Conservation (phyloP, 2,888 invertebrate genomes). For the Epinotia ramella region DNA sequence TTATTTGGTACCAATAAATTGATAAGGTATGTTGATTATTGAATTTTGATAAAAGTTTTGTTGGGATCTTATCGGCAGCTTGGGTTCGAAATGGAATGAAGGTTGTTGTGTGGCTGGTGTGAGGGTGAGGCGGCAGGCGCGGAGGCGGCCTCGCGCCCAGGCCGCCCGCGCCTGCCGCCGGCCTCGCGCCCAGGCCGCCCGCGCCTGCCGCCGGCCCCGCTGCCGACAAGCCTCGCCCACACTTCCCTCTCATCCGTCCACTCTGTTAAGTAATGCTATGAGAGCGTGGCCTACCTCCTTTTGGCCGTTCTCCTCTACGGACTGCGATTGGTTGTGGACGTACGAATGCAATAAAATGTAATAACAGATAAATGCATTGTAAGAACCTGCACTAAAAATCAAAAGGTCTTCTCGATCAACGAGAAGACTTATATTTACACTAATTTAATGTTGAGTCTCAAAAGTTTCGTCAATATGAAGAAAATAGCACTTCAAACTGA, state of each 20-base stretch:
- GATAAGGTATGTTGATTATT: slow-evolving; percentile 20
- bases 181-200: slow-evolving; percentile 10
- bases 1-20: slow-evolving; percentile 43
- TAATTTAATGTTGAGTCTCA: slow-evolving; percentile 68
- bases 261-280: slow-evolving; percentile 62
- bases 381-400: slow-evolving; percentile 78
- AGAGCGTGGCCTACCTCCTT: slow-evolving; percentile 83
- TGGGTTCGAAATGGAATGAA: not conserved
- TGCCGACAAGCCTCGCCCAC: slow-evolving; percentile 38
- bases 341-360: slow-evolving; percentile 85
- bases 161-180: not conserved
- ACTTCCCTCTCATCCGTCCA: slow-evolving; percentile 60
- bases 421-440: slow-evolving; percentile 70
- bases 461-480: slow-evolving; percentile 77
- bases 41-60: slow-evolving; percentile 37
- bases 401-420: slow-evolving; percentile 71
- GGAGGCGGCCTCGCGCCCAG: slow-evolving; percentile 15
- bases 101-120: slow-evolving; percentile 14
- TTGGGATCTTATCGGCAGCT: slow-evolving; percentile 41
- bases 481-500: slow-evolving; percentile 71
- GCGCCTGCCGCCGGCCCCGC: slow-evolving; percentile 7
- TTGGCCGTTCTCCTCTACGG: slow-evolving; percentile 85
- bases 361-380: slow-evolving; percentile 84
- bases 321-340: slow-evolving; percentile 85
- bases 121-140: slow-evolving; percentile 3